Conservation (phyloP, 2,888 invertebrate genomes). For the Trachelus tabidus region DNA sequence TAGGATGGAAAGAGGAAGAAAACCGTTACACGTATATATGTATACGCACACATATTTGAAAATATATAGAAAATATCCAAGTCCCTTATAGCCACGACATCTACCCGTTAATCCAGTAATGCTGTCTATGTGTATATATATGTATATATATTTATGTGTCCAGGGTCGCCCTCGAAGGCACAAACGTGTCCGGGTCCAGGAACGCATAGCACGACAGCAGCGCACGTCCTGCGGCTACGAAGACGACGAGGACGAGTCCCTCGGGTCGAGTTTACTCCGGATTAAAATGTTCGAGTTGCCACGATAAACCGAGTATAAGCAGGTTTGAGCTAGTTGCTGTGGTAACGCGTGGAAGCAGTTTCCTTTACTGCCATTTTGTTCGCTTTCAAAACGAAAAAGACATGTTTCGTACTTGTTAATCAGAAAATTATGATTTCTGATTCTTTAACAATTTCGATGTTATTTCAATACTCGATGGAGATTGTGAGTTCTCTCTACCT, state of each 20-base stretch:
- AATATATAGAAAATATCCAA: neutral
- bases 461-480: neutral
- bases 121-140: too few species aligned
- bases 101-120: neutral
- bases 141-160: neutral
- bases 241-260: neutral
- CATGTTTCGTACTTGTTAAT: neutral
- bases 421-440: neutral
- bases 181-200: neutral
- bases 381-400: neutral
- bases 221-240: neutral
- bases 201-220: neutral
- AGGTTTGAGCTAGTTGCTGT: neutral
- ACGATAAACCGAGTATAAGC: conserved; percentile 1
- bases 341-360: neutral
- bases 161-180: neutral
- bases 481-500: neutral
- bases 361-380: neutral
- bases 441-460: neutral
- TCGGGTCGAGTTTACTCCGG: neutral
- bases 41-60: neutral
- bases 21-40: too few species aligned
- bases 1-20: too few species aligned
- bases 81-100: neutral
- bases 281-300: conserved; percentile 5